Base-by-base conservation (phyloP, 2,797 vertebrate species). In the Saguinus oedipus region DNA sequence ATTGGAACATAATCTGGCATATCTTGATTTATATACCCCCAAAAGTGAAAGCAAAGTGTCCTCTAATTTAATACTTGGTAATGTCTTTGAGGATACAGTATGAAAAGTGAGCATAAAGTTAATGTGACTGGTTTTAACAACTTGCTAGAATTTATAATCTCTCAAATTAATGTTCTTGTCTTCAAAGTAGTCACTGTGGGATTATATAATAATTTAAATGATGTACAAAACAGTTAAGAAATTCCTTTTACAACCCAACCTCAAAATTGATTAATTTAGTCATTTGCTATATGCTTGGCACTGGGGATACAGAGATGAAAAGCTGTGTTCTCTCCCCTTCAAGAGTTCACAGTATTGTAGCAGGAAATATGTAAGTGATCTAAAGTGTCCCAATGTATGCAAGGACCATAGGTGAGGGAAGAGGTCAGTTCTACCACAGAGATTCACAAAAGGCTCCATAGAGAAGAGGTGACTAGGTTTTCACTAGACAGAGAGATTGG, bases 81-180 rank as follows among this genome's bases (percentile, higher is more conserved):
- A 24, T 95, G 53, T 97, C 95, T 95, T 97, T 96, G 90, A 97
- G 81, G 61, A 85, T 90, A 93, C 39, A 46, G 61, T 61, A 92
- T 36, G 14, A 88, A 87, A 93, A 97, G 88, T 90, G 55, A 97
- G 78, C 55, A 75, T 94, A 84, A 97, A 95, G 88, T 92, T 94
- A 97, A 94, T 95, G 46, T 91, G 95, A 92, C 92, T 93, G 70
- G 89, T 93, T 96, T 97, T 96, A 97, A 97, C 91, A 97, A 97
- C 80, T 97, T 96, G 24, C 70, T 53, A 76, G 80, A 96, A 95
- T 97, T 97, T 97, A 95, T 88, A 93, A 70, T 94, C 50, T 46
- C 61, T 57, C 33, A 90, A 95, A 97, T 97, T 97, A 97, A 96
- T 95, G 76, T 88, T 97, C 95, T 95, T 93, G 84, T 75, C 87